Evolutionary conservation across 2,797 vertebrate genomes (phyloP), one percentile per base, ranked within the genome.

Genomic region (Alcedo atthis): DNA sequence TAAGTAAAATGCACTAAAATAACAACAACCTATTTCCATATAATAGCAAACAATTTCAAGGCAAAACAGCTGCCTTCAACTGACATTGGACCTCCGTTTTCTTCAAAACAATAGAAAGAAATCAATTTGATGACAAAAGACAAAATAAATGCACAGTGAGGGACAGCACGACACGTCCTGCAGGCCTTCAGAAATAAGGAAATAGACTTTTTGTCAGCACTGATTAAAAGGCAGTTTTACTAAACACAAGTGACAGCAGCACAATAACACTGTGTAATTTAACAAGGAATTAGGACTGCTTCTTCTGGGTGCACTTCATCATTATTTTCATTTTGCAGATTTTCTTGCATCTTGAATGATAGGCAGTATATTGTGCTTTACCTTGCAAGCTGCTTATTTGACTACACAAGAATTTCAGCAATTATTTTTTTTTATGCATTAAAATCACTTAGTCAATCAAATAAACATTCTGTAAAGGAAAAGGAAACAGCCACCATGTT

Each of bases 241-340:
- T 51, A 76, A 94, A 85, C 10, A 63, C 22, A 81, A 80, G 49
- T 48, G n/a, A 86, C 42, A 94, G 46, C 14, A 86, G 58, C 24
- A 69, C 58, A 76, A 13, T 22, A 63, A 58, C 24, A 73, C 9
- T 33, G 22, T 30, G 64, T 61, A 85, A 94, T 91, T 91, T 55
- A 92, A 70, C 51, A 18, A 92, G 92, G 59, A 96, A 93, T 76
- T 95, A 79, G 83, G 43, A 78, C 61, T 51, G 46, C 10, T 92
- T 28, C 89, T 55, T 90, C 62, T 43, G 30, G 35, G 42, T 71
- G 22, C 19, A n/a, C 10, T 91, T 92, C 24, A 70, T 77, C 48
- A 71, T 83, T 87, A 78, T 89, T 95, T 96, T 89, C 88, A 91
- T 93, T 95, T 90, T 68, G 49, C 42, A 83, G 64, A 77, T 87